Conservation (phyloP, 2,797 vertebrate species). For the Phrynocephalus vlangalii region DNA sequence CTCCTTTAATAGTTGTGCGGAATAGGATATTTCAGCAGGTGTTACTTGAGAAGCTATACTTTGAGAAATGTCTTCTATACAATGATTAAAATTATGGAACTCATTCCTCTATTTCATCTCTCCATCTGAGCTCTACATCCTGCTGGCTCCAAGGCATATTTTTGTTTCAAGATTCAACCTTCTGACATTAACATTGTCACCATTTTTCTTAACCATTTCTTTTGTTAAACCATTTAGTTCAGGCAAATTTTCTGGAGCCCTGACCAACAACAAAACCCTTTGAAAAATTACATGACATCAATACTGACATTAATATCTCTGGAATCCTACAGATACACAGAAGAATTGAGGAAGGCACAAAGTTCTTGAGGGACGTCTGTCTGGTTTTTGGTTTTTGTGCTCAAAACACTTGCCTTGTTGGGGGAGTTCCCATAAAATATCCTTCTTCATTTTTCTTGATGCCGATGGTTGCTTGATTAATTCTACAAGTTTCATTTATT, state of each 20-base stretch:
- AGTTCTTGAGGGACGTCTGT: not conserved
- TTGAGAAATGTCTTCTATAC: too few relatives aligned
- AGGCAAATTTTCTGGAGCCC: constrained; percentile 37
- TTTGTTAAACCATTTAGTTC: constrained; percentile 28
- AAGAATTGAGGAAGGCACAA: not conserved
- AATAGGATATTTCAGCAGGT: too few relatives aligned
- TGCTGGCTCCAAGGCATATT: constrained; percentile 27
- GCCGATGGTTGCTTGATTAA: too few relatives aligned
- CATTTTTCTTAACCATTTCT: not conserved
- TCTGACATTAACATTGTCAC: constrained; percentile 43
- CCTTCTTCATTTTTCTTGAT: not conserved
- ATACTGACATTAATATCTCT: constrained; percentile 48
- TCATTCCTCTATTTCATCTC: too few relatives aligned
- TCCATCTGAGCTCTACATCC: not conserved
- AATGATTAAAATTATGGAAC: too few relatives aligned
- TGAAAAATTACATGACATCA: constrained; percentile 36
- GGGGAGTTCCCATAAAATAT: not conserved
- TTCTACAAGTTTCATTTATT: not conserved
- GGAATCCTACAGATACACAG: accelerated
- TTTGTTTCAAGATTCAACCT: constrained; percentile 10
- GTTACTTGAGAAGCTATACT: too few relatives aligned
- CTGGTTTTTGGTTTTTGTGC: not conserved
- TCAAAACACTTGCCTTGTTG: not conserved
- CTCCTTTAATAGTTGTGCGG: too few relatives aligned
- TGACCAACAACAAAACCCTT: constrained; percentile 42